Percentiles rank a stretch among this genome's conserved stretches.
Evolutionary conservation across 1,140 invertebrate genomes (phyloP).

Genomic region (Ladona fulva): DNA sequence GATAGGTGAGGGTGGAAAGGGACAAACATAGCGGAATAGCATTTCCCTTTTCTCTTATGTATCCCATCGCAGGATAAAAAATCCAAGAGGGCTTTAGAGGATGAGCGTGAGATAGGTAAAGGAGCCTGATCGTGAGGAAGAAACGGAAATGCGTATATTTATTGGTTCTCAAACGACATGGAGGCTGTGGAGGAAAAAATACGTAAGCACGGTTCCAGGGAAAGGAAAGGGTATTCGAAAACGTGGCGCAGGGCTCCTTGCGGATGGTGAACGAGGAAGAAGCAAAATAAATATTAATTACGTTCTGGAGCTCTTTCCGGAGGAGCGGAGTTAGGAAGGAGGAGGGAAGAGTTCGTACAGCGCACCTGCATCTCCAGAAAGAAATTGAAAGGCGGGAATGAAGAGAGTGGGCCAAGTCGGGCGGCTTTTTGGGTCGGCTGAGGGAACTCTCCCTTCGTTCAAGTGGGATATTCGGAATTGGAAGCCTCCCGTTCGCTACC

Average conservation of each 20-base stretch:
- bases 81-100: too few relatives aligned
- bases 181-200: too few relatives aligned
- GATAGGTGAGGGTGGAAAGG: too few relatives aligned
- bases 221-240: not conserved
- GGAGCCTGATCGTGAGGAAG: too few relatives aligned
- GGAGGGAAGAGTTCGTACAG: not conserved
- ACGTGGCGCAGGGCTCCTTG: not conserved
- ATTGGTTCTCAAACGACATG: not conserved
- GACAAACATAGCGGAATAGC: too few relatives aligned
- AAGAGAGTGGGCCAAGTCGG: not conserved
- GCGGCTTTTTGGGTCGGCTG: not conserved
- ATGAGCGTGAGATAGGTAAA: too few relatives aligned
- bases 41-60: too few relatives aligned
- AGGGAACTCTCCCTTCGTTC: not conserved
- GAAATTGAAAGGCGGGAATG: not conserved
- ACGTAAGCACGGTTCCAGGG: not conserved
- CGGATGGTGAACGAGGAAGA: not conserved
- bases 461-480: not conserved
- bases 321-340: not conserved
- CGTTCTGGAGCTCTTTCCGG: not conserved
- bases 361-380: not conserved
- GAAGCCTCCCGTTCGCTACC: not conserved
- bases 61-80: too few relatives aligned
- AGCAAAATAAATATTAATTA: not conserved
- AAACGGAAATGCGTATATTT: too few relatives aligned